Percentiles rank a stretch among this genome's conserved stretches.
Conservation (phyloP, 2,113 vertebrate species). For the Pseudorhombus dupliciocellatus region DNA sequence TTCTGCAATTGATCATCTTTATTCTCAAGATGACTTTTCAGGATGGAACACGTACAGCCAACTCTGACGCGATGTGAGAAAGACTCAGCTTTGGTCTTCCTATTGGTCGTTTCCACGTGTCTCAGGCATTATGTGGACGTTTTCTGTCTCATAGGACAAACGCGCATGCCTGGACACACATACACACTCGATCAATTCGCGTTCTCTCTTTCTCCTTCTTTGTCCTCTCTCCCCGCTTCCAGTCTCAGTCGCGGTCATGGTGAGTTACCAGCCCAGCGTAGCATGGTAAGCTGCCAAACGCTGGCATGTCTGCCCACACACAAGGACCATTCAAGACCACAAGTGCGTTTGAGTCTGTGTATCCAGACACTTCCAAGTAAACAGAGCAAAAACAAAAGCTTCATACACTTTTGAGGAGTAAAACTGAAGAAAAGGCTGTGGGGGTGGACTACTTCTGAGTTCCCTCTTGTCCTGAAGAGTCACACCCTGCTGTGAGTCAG, state of each 20-base stretch:
- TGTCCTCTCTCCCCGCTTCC: slow-evolving; percentile 28
- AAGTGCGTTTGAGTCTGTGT: slow-evolving; percentile 32
- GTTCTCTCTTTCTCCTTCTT: slow-evolving; percentile 19
- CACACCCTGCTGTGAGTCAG: slow-evolving; percentile 67
- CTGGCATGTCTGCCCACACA: slow-evolving; percentile 32
- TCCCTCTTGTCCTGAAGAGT: slow-evolving; percentile 9
- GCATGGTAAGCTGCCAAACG: slow-evolving; percentile 30
- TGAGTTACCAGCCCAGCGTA: slow-evolving; percentile 42
- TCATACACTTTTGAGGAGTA: not conserved
- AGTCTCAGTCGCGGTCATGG: slow-evolving; percentile 44
- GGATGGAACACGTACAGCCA: not conserved
- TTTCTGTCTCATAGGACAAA: slow-evolving; percentile 50
- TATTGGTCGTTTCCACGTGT: slow-evolving; percentile 28
- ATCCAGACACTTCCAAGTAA: slow-evolving; percentile 22
- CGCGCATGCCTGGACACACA: slow-evolving; percentile 26
- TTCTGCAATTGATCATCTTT: not conserved
- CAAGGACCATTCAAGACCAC: slow-evolving; percentile 10
- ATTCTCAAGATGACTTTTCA: slow-evolving; percentile 6
- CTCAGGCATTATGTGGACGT: slow-evolving; percentile 42
- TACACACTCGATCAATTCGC: slow-evolving; percentile 47
- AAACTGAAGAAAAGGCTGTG: slow-evolving; percentile 18
- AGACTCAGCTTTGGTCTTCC: slow-evolving; percentile 17
- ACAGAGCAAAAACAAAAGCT: not conserved
- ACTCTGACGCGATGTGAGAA: slow-evolving; percentile 43
- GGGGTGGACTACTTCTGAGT: slow-evolving; percentile 10